Evolutionary conservation across 2,888 invertebrate genomes (phyloP).

Genomic region (Caenorhabditis macrosperma): DNA sequence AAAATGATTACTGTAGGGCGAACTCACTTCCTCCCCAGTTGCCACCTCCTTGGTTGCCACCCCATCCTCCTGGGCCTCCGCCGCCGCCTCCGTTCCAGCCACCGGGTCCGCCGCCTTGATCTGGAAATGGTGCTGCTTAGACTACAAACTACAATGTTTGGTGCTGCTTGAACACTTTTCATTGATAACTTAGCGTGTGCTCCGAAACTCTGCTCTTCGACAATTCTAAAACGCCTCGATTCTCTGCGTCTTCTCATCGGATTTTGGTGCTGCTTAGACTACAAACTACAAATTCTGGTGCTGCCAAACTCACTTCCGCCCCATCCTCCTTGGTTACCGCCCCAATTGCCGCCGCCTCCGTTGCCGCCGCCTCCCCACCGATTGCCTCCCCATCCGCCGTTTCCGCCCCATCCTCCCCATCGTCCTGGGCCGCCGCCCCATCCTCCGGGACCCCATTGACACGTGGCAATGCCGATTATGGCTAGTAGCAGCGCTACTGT

Average conservation of each 20-base stretch:
- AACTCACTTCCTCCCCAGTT: conserved; percentile 8
- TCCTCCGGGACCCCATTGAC: conserved; percentile 42
- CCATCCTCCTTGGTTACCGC: conserved; percentile 2
- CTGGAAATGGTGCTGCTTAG: conserved; percentile 1
- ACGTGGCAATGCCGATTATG: conserved; percentile 18
- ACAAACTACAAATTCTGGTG: no score
- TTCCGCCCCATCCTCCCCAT: conserved; percentile 42
- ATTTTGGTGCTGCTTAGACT: no score
- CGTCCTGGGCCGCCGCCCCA: conserved; percentile 43
- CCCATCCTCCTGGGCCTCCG: no score
- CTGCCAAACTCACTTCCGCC: background rate
- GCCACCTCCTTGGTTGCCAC: conserved; percentile 10
- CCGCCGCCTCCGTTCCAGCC: conserved; percentile 30
- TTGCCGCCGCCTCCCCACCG: conserved; percentile 17
- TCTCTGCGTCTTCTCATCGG: no score
- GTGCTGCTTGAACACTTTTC: no score
- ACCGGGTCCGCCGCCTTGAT: conserved; percentile 16
- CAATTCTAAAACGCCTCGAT: no score
- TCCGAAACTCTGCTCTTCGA: no score
- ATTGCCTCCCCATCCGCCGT: conserved; percentile 23
- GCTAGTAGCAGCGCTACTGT: conserved; percentile 17
- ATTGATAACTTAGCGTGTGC: no score
- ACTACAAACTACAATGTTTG: no score
- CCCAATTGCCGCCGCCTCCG: conserved; percentile 5
- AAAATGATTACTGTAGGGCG: background rate